Base-by-base conservation (phyloP, 2,113 vertebrate genomes). In the Lophura nycthemera region DNA sequence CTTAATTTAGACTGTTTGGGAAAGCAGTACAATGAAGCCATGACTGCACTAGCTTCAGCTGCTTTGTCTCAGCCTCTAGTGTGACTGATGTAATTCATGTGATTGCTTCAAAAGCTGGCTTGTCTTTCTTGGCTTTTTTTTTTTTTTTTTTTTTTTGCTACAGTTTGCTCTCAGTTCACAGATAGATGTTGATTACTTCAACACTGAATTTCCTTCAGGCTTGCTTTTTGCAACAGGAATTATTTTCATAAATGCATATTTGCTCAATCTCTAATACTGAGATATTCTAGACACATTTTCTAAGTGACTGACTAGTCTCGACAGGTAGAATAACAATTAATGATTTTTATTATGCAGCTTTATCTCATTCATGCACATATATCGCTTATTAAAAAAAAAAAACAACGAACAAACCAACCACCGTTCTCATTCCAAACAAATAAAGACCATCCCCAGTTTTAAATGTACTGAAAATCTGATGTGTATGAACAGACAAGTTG, bases 1-100 rank as follows among this genome's bases (percentile, higher is more conserved):
- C 72, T 96, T 94, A 93, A 94, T 91, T 94, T 89, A 95, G 82
- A 73, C 67, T 95, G 80, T 94, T 88, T 88, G 75, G 38, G 75
- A 91, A 57, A 86, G 78, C 78, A 66, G 4, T 54, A 67, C 78
- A 50, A 36, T 48, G 59, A 65, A 54, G 59, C 32, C 59, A 13
- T 75, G 82, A 89, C 38, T 79, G 43, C 48, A 70, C 43, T n/a
- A 74, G 29, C 56, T 86, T 77, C 56, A 91, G 67, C 75, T 88
- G 74, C 84, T 86, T 83, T 88, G 60, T 47, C 67, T 83, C 72
- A 88, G 79, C 50, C 66, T 64, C 32, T 69, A 61, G 7, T 40
- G 12, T 42, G 30, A 38, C 9, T 0, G 1, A 4, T 3, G 73
- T 50, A 75, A 64, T 40, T 9, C 36, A 12, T 20, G 30, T 60